These are phyloP conservation scores for Sebastes iracundus DNA, from an alignment of 2,797 vertebrate species.

Conservation along the genomic window DNA sequence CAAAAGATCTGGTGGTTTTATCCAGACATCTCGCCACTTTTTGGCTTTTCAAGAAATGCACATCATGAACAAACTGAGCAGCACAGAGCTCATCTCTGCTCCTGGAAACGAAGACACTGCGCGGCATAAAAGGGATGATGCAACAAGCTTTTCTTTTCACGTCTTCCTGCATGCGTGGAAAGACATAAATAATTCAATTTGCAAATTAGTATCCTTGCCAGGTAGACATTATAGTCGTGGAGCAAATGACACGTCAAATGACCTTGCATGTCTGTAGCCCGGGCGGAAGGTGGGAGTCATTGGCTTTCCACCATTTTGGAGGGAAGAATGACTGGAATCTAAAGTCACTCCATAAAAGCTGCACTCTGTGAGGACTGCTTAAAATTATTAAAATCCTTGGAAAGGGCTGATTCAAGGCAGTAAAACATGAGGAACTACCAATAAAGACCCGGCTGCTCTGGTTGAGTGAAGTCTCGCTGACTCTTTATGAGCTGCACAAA, in stretches of 20 bases:
- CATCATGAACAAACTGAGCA: conserved; percentile 6
- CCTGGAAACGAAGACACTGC: neutral
- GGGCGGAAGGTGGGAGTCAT: conserved; percentile 72
- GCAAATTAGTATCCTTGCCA: neutral
- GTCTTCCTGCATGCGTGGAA: neutral
- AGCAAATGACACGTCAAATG: conserved; percentile 30
- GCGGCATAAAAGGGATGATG: neutral
- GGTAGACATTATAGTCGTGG: neutral
- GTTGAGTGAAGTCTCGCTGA: conserved; percentile 53
- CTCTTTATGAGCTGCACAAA: conserved; percentile 63
- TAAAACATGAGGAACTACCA: conserved; percentile 76
- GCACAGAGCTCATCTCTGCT: neutral
- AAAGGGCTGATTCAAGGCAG: conserved; percentile 68
- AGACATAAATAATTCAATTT: neutral
- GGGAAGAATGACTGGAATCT: conserved; percentile 74
- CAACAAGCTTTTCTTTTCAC: neutral
- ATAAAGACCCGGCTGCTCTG: conserved; percentile 53
- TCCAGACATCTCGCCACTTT: neutral
- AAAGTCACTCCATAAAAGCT: conserved; percentile 76
- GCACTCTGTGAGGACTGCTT: conserved; percentile 63
- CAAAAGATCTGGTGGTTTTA: neutral
- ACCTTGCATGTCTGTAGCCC: conserved; percentile 22
- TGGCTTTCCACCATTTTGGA: conserved; percentile 46
- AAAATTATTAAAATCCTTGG: conserved; percentile 76
- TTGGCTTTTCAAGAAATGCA: conserved; percentile 13